Conservation (phyloP, 2,888 invertebrate species). For the Eucriotettix oculatus region DNA sequence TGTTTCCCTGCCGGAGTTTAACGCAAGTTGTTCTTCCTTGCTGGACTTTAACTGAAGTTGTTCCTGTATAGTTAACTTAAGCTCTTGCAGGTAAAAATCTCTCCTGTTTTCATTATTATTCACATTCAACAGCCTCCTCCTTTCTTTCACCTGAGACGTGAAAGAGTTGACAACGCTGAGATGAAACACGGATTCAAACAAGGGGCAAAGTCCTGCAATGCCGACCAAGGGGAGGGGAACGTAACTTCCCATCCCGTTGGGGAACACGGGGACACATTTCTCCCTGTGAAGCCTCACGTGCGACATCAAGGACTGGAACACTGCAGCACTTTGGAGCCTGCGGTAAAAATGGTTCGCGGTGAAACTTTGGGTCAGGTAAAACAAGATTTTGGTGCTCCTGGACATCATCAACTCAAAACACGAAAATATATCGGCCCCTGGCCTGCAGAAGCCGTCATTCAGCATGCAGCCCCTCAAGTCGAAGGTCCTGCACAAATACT, state of each 20-base stretch:
- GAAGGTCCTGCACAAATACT: conserved; percentile 1
- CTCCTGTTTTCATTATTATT: background rate
- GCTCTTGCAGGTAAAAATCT: background rate
- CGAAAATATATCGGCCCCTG: conserved; percentile 6
- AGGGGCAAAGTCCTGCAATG: conserved; percentile 2
- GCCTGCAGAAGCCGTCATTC: conserved; percentile 1
- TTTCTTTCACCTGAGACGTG: background rate
- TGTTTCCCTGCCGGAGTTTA: background rate
- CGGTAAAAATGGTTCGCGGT: conserved; percentile 3
- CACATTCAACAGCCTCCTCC: background rate
- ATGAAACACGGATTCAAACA: background rate
- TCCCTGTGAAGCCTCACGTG: conserved; percentile 1
- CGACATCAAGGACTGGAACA: conserved; percentile 8
- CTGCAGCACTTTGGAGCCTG: conserved; percentile 8
- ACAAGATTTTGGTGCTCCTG: conserved; percentile 9
- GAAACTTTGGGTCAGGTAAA: conserved; percentile 4
- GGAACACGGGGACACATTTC: conserved; percentile 10
- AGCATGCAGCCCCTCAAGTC: conserved; percentile 5
- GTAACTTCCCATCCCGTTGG: conserved; percentile 1
- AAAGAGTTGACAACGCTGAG: background rate
- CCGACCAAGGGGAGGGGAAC: conserved; percentile 8
- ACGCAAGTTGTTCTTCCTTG: background rate
- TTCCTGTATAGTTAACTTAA: background rate
- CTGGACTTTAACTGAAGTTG: background rate
- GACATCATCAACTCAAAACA: conserved; percentile 8